Base-by-base conservation (phyloP, 2,113 vertebrate species). In the Mustela lutreola region DNA sequence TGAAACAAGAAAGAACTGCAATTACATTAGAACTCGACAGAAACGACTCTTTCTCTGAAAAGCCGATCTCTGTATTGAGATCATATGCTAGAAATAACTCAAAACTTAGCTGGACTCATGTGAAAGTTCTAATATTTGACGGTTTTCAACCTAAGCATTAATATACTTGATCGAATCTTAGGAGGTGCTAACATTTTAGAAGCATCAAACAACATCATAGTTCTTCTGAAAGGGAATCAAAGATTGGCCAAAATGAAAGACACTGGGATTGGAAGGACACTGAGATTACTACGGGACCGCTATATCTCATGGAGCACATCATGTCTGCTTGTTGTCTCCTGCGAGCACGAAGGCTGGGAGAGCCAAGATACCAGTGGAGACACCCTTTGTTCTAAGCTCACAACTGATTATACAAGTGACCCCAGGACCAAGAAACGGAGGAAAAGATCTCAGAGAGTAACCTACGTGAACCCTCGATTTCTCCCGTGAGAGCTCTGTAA, bases 291-390 rank as follows among this genome's bases (percentile, higher is more conserved):
- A 26, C 0, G 0, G 16, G 75, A 48, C 1, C 1, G 4, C 4
- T 12, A 1, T 0, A 8, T 26, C 62, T 45, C 26, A 5, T 0
- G 5, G 0, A 19, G 7, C 79, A 4, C 16, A 2, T 26, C 15
- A 14, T 6, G 15, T 5, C 63, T 53, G 19, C 15, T 22, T 16
- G 10, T 33, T 11, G 11, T 31, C 80, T 28, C 36, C 10, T 4
- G 4, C 9, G 28, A 45, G 28, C 2, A 4, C 6, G 24, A 3
- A 36, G 26, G 9, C 14, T 11, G 8, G 62, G n/a, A n/a, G 39
- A 53, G 26, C 1, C 16, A 15, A 2, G 18, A 28, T 5, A 18
- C 11, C 12, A 28, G 62, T 0, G 7, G 1, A 33, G 63, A 26
- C 8, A 28, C 14, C 62, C 56, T 36, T 33, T 48, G 56, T 42